Evolutionary conservation across 2,113 vertebrate genomes (phyloP).

Genomic region (Nymphicus hollandicus): DNA sequence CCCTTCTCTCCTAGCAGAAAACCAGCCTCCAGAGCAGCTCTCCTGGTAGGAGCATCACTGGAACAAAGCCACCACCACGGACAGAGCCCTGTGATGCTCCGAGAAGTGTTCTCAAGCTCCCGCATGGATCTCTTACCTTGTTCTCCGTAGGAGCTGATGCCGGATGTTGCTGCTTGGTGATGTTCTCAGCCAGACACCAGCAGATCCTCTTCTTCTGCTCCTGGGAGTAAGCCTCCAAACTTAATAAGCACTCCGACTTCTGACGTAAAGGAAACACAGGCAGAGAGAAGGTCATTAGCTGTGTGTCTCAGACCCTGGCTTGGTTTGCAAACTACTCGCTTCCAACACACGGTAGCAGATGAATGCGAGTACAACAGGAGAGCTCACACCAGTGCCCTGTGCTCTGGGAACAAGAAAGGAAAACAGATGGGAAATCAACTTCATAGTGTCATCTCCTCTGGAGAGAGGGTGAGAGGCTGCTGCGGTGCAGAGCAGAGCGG

Average conservation of each 20-base stretch:
- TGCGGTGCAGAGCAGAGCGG: neutral
- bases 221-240: constrained; percentile 90
- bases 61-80: neutral
- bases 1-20: neutral
- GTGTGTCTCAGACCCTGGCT: constrained; percentile 17
- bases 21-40: neutral
- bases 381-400: neutral
- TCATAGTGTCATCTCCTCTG: neutral
- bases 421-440: neutral
- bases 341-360: neutral
- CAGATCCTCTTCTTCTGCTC: constrained; percentile 95
- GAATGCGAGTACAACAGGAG: neutral
- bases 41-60: neutral
- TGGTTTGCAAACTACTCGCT: constrained; percentile 40
- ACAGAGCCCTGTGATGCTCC: neutral
- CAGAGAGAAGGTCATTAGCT: constrained; percentile 62
- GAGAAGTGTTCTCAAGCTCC: neutral
- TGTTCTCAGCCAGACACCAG: constrained; percentile 94
- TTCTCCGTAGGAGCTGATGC: constrained; percentile 65
- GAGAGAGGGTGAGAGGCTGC: neutral
- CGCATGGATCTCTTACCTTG: constrained; percentile 78
- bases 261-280: constrained; percentile 76
- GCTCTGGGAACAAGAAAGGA: neutral
- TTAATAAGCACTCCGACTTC: constrained; percentile 96
- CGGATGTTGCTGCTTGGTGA: constrained; percentile 88